Percentiles rank a stretch among this genome's conserved stretches.
These are phyloP conservation scores for Falco concolor DNA, from an alignment of 2,797 vertebrate species.

Conservation along the genomic window DNA sequence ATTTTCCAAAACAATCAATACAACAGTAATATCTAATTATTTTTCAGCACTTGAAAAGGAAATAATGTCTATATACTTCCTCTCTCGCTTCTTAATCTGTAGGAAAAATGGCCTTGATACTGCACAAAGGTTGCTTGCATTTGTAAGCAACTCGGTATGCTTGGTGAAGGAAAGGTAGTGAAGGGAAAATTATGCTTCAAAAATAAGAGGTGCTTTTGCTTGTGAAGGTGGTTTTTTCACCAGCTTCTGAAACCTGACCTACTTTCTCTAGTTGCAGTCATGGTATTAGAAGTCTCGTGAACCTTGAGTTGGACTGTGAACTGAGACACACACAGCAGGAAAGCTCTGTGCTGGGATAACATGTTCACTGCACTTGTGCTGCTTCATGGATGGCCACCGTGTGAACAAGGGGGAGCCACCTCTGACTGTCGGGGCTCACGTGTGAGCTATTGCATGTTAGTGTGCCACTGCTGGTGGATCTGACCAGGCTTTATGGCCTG, in stretches of 20 bases:
- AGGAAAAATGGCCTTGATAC: not conserved
- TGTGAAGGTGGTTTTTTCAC: not conserved
- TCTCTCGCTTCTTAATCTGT: not conserved
- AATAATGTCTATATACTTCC: not conserved
- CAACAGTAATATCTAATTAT: not conserved
- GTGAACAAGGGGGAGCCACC: not conserved
- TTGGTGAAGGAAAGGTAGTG: not conserved
- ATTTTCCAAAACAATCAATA: not conserved
- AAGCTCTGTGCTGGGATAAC: not conserved
- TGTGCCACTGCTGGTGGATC: not conserved
- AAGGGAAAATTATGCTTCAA: not conserved
- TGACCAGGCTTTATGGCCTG: not conserved
- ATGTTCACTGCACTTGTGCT: not conserved
- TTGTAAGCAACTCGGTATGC: not conserved
- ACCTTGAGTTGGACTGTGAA: not conserved
- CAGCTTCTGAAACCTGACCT: conserved; percentile 41
- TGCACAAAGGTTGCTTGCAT: not conserved
- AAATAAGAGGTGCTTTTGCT: not conserved
- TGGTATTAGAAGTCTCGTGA: not conserved
- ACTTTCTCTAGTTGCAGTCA: conserved; percentile 22
- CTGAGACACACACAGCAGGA: not conserved
- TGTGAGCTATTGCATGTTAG: not conserved
- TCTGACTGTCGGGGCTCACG: not conserved
- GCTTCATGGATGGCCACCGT: not conserved
- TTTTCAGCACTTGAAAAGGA: not conserved